Evolutionary conservation across 1,140 invertebrate species (phyloP).

Genomic region (Bradynema listronoti): DNA sequence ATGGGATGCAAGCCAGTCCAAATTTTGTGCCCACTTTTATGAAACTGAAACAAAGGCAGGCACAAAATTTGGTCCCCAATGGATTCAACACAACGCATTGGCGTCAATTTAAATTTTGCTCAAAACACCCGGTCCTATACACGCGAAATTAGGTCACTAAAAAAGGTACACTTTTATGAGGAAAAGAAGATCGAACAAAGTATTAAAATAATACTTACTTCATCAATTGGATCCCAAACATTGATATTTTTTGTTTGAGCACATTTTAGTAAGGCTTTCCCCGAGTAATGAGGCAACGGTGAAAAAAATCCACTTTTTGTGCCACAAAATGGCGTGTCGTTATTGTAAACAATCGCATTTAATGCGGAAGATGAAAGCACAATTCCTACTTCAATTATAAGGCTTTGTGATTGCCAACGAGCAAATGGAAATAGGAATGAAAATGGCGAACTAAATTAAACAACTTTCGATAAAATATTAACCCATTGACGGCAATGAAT

Average conservation of each 20-base stretch:
- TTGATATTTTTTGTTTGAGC: neutral
- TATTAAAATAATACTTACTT: no score
- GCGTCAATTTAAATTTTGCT: no score
- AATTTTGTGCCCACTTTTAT: no score
- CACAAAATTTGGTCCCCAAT: no score
- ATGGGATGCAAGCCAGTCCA: no score
- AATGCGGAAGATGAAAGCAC: neutral
- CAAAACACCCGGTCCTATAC: no score
- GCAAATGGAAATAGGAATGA: slow-evolving; percentile 10
- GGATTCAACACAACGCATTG: no score
- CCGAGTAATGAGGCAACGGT: neutral
- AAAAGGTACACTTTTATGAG: no score
- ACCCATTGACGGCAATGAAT: neutral
- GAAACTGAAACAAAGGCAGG: no score
- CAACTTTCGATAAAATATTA: neutral
- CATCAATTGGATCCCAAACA: slow-evolving; percentile 4
- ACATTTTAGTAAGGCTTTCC: slow-evolving; percentile 10
- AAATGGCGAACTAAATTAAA: neutral
- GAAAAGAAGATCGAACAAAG: no score
- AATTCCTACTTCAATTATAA: neutral
- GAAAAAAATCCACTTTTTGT: neutral
- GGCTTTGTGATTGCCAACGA: neutral
- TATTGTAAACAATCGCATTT: no score
- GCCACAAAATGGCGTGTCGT: neutral
- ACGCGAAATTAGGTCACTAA: no score